Conservation (phyloP, 2,888 invertebrate species). For the Stenodema calcarata region DNA sequence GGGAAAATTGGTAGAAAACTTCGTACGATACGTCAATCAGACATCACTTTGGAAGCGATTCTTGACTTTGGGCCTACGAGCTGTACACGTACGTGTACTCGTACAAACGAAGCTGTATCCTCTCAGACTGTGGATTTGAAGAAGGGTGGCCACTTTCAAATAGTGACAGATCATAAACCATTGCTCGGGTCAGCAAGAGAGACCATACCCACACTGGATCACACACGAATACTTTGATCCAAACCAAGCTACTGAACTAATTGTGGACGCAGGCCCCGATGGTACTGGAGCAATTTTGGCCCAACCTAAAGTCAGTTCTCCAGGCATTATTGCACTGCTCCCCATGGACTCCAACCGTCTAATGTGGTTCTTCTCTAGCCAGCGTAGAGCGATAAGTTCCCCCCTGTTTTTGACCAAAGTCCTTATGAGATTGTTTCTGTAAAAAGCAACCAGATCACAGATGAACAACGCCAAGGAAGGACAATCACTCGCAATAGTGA, state of each 20-base stretch:
- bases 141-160: not conserved
- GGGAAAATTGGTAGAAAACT: too few relatives aligned
- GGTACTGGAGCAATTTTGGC: not conserved
- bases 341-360: not conserved
- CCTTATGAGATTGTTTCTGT: not conserved
- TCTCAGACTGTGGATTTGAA: too few relatives aligned
- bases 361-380: not conserved
- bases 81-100: too few relatives aligned
- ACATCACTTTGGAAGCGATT: too few relatives aligned
- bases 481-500: not conserved
- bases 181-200: not conserved
- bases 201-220: not conserved
- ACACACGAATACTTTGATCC: not conserved
- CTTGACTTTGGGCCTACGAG: too few relatives aligned
- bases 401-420: not conserved
- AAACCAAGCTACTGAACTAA: not conserved
- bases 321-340: not conserved
- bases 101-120: too few relatives aligned
- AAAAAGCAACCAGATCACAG: not conserved
- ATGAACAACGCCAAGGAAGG: not conserved
- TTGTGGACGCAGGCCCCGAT: not conserved
- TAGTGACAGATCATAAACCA: conserved; percentile 9
- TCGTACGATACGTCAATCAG: too few relatives aligned
- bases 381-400: not conserved
- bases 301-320: not conserved